These are phyloP conservation scores for Meleagris gallopavo DNA, from an alignment of 2,113 vertebrate genomes.

Conservation along the genomic window DNA sequence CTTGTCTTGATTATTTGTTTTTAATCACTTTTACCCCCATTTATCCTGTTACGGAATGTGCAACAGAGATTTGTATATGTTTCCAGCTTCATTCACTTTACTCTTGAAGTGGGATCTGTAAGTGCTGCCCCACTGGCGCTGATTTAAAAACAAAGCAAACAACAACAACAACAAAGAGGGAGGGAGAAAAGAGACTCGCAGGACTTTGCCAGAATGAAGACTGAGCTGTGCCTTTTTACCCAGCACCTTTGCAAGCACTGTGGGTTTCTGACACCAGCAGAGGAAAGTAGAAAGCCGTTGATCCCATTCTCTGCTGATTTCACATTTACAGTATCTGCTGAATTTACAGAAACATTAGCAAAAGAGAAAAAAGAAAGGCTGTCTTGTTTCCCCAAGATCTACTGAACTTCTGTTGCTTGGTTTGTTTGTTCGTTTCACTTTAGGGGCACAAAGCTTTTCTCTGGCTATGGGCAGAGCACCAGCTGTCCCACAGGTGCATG, in stretches of 20 bases:
- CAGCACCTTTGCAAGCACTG: accelerated
- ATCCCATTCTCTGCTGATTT: neutral
- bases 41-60: neutral
- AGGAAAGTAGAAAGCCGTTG: neutral
- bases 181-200: neutral
- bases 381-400: neutral
- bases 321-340: neutral
- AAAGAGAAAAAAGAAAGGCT: neutral
- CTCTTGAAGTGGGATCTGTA: neutral
- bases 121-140: neutral
- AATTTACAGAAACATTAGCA: neutral
- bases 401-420: neutral
- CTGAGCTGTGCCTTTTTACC: neutral
- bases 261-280: accelerated
- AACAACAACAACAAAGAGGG: neutral
- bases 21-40: neutral
- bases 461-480: neutral
- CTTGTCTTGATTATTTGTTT: neutral
- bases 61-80: neutral
- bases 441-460: neutral
- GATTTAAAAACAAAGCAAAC: neutral
- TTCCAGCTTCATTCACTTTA: neutral
- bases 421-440: neutral
- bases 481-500: neutral
- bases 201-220: neutral